Conservation (phyloP, 1,140 invertebrate genomes). For the Saxidomus purpurata region DNA sequence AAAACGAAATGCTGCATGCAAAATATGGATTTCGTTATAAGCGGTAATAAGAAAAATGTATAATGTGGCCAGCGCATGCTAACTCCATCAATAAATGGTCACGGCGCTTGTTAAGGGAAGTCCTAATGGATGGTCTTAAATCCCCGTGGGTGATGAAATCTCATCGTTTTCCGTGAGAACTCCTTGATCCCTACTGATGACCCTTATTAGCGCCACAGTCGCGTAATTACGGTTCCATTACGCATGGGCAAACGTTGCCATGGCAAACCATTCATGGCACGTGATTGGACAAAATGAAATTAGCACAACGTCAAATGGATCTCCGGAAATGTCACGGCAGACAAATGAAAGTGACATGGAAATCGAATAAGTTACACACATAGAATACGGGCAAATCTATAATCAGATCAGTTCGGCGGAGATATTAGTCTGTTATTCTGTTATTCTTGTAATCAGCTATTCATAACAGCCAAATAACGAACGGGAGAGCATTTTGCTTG, state of each 20-base stretch:
- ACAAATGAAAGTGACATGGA: constrained; percentile 41
- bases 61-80: background rate
- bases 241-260: constrained; percentile 52
- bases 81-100: background rate
- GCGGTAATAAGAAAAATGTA: background rate
- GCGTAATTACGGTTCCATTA: constrained; percentile 36
- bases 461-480: too few species aligned
- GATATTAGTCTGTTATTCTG: background rate
- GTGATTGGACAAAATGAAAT: constrained; percentile 66
- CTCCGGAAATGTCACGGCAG: constrained; percentile 27
- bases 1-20: too few species aligned
- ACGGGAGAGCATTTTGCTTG: too few species aligned
- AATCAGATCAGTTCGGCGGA: background rate
- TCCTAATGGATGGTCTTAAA: background rate
- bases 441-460: background rate
- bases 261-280: constrained; percentile 33
- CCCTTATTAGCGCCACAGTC: constrained; percentile 44
- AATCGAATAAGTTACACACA: constrained; percentile 15
- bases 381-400: constrained; percentile 6
- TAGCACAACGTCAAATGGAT: constrained; percentile 41
- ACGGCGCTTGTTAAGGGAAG: background rate
- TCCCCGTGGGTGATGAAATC: constrained; percentile 37
- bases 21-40: too few species aligned
- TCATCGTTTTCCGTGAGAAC: constrained; percentile 1
- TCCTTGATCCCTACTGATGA: constrained; percentile 27